Conservation (phyloP, 2,797 vertebrate species). For the Erpetoichthys calabaricus region DNA sequence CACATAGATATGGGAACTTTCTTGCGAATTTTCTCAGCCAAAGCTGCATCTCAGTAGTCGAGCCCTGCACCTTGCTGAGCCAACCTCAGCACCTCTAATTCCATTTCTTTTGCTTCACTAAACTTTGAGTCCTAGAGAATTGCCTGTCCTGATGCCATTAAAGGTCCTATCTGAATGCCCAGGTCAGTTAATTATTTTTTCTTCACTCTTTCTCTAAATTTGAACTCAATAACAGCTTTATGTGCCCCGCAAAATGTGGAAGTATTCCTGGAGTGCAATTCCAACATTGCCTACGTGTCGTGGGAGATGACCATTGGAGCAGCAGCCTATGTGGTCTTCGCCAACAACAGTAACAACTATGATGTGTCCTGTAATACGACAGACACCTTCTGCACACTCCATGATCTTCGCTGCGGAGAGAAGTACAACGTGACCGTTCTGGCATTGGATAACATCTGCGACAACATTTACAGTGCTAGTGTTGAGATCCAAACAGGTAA, state of each 20-base stretch:
- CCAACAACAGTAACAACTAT: conserved; percentile 25
- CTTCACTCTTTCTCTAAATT: too few relatives aligned
- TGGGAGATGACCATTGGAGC: conserved; percentile 48
- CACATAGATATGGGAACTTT: too few relatives aligned
- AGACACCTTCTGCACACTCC: conserved; percentile 34
- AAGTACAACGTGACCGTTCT: conserved; percentile 43
- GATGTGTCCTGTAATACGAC: conserved; percentile 31
- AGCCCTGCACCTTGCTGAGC: too few relatives aligned
- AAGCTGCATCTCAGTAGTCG: too few relatives aligned
- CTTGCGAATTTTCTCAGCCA: too few relatives aligned
- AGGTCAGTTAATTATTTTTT: too few relatives aligned
- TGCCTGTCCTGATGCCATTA: too few relatives aligned
- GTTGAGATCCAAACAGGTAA: conserved; percentile 40
- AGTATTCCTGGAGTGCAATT: conserved; percentile 29
- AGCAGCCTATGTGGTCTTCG: conserved; percentile 28
- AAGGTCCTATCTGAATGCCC: too few relatives aligned
- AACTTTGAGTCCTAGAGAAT: too few relatives aligned
- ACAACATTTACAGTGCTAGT: conserved; percentile 24
- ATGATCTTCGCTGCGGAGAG: conserved; percentile 37
- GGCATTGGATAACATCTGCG: conserved; percentile 29
- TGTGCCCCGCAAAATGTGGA: conserved; percentile 38
- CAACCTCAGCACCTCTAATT: too few relatives aligned
- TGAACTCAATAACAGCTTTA: conserved; percentile 30
- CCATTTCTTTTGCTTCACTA: too few relatives aligned
- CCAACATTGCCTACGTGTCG: conserved; percentile 34